Base-by-base conservation (phyloP, 2,113 vertebrate genomes). In the Catagonus wagneri region DNA sequence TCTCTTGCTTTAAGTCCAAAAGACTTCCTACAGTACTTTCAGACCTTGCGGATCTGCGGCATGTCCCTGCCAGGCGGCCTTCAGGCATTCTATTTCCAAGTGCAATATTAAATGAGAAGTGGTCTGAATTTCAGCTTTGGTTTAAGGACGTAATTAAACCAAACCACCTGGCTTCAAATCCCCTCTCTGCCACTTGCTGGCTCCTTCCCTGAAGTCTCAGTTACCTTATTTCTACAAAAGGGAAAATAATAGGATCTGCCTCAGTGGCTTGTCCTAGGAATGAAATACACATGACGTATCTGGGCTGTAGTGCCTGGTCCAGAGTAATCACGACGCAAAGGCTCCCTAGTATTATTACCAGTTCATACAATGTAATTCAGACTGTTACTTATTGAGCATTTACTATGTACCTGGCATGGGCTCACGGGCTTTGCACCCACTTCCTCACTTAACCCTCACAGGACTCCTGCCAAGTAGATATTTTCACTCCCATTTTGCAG, bases 311-410 rank as follows among this genome's bases (percentile, higher is more conserved):
- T 16, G n/a, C 22, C 34, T 12, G 25, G 69, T 14, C 8, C 29
- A 12, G 5, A 3, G 29, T 12, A 29, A 36, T 10, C 17, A 2
- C 25, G 15, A 63, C 0, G 3, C 4, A 5, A 72, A 61, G 20
- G 34, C 50, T 74, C 32, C 19, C 15, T 7, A 16, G 27, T 0
- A 56, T 23, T 19, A 56, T 12, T 19, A 36, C 52, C 69, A 68
- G 34, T 25, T 87, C 32, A 36, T n/a, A 36, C 1, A 2, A 56
- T 1, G 7, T 5, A 17, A 32, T 23, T 10, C 23, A 36, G 20
- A 27, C 12, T 8, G 52, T 60, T 5, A 29, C 8, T 50, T 25
- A 23, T 0, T 10, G 71, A 66, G 75, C 52, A 44, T 2, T 4
- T 15, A 16, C 10, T 32, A 25, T 0, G 17, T 83, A 25, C 25